Conservation (phyloP, 64 coral and sea anemone genomes). For the Actinia equina region DNA sequence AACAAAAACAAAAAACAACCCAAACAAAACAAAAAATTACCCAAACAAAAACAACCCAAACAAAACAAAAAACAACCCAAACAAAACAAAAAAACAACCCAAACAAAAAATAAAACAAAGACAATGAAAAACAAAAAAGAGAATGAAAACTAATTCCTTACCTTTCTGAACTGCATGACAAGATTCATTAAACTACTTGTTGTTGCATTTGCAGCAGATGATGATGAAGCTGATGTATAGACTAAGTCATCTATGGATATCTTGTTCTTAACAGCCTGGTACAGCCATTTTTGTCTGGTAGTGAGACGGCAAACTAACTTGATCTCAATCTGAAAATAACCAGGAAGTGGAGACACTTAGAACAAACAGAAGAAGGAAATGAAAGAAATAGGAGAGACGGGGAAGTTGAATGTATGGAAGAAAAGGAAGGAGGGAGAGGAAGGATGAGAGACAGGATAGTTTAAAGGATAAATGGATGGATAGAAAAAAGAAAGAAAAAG, state of each 20-base stretch:
- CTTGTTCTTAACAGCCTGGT: slow-evolving; percentile 92
- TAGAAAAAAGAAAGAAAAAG: background rate
- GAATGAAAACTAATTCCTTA: background rate
- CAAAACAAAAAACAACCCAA: too few relatives aligned
- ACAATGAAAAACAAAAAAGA: background rate
- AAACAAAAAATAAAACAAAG: too few relatives aligned
- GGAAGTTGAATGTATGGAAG: too few relatives aligned
- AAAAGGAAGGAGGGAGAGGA: too few relatives aligned
- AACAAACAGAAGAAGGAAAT: too few relatives aligned
- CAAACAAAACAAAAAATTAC: too few relatives aligned
- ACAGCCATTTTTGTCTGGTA: slow-evolving; percentile 87
- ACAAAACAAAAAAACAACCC: too few relatives aligned
- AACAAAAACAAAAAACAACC: too few relatives aligned
- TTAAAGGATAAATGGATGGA: too few relatives aligned
- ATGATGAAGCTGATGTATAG: slow-evolving; percentile 79
- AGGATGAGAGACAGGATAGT: too few relatives aligned
- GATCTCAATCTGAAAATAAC: slow-evolving; percentile 84
- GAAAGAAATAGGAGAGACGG: too few relatives aligned
- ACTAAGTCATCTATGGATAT: slow-evolving; percentile 98
- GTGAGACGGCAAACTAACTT: slow-evolving; percentile 90
- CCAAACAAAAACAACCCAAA: too few relatives aligned
- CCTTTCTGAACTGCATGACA: slow-evolving; percentile 99
- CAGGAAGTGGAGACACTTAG: background rate
- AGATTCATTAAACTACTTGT: slow-evolving; percentile 97
- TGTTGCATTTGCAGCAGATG: slow-evolving; percentile 72